Percentiles rank a stretch among this genome's conserved stretches.
These are phyloP conservation scores for Drosophila eugracilis DNA, from an alignment of 1,140 invertebrate genomes.

Conservation along the genomic window DNA sequence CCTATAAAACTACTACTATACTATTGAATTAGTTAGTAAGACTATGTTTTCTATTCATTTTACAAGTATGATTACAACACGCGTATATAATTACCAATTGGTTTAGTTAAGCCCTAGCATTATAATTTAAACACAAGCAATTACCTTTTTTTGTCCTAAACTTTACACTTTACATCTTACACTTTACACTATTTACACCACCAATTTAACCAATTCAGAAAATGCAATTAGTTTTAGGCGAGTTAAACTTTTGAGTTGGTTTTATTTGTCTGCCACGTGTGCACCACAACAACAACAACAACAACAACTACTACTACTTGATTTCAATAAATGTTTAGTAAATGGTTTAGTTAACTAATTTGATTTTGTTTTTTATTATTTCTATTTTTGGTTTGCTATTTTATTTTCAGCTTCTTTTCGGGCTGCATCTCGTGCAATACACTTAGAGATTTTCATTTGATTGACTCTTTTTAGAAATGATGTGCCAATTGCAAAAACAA, in stretches of 20 bases:
- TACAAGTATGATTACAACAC: slow-evolving; percentile 6
- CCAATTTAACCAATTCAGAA: slow-evolving; percentile 14
- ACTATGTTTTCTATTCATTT: slow-evolving; percentile 43
- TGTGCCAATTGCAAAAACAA: slow-evolving; percentile 73
- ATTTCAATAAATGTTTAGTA: slow-evolving; percentile 76
- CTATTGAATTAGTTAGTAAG: slow-evolving; percentile 53
- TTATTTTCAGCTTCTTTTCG: slow-evolving; percentile 6
- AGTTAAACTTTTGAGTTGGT: slow-evolving; percentile 39
- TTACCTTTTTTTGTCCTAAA: slow-evolving; percentile 17
- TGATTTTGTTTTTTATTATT: slow-evolving; percentile 18
- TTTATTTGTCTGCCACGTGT: slow-evolving; percentile 16
- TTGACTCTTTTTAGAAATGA: slow-evolving; percentile 60
- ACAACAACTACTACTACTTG: no score
- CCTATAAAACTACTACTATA: slow-evolving; percentile 12
- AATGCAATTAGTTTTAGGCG: slow-evolving; percentile 65
- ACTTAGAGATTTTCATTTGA: slow-evolving; percentile 24
- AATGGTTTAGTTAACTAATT: slow-evolving; percentile 71
- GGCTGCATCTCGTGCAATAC: slow-evolving; percentile 11
- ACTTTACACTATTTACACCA: no score
- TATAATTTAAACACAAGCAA: slow-evolving; percentile 29
- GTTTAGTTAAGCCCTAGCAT: slow-evolving; percentile 33
- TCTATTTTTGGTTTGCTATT: slow-evolving; percentile 5
- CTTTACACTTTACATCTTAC: no score
- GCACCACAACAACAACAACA: no score
- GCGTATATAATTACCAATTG: slow-evolving; percentile 22